Evolutionary conservation across 2,113 vertebrate genomes (phyloP).

Genomic region (Trichechus manatus): DNA sequence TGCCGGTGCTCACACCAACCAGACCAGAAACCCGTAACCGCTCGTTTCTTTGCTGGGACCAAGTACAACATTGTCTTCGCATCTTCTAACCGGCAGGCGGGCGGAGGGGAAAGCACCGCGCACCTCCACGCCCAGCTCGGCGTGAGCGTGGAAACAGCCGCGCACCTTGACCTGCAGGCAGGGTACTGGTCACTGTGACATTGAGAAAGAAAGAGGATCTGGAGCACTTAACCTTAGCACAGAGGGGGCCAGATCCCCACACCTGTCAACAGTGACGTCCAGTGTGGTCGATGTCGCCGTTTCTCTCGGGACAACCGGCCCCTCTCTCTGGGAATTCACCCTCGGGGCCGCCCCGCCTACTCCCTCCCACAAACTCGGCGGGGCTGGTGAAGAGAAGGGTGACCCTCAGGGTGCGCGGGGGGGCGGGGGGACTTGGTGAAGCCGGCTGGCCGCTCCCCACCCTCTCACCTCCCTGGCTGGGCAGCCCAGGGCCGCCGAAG

Average conservation of each 20-base stretch:
- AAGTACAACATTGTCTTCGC: background rate
- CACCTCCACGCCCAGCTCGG: background rate
- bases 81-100: background rate
- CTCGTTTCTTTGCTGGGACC: background rate
- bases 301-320: background rate
- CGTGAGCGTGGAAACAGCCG: background rate
- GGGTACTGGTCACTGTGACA: background rate
- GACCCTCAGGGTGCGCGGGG: background rate
- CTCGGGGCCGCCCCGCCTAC: background rate
- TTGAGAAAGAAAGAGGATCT: background rate
- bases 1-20: background rate
- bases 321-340: background rate
- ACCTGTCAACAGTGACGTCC: background rate
- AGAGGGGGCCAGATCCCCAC: background rate
- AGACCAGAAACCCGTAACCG: constrained; percentile 4
- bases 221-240: background rate
- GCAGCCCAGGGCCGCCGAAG: background rate
- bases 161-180: background rate
- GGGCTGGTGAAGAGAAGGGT: background rate
- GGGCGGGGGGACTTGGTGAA: background rate
- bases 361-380: background rate
- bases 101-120: background rate
- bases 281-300: background rate
- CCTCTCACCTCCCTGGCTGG: accelerated
- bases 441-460: background rate